phyloP scores from a whole-genome alignment of 2,888 invertebrate species.

The Brachypalpus laphriformis region DNA sequence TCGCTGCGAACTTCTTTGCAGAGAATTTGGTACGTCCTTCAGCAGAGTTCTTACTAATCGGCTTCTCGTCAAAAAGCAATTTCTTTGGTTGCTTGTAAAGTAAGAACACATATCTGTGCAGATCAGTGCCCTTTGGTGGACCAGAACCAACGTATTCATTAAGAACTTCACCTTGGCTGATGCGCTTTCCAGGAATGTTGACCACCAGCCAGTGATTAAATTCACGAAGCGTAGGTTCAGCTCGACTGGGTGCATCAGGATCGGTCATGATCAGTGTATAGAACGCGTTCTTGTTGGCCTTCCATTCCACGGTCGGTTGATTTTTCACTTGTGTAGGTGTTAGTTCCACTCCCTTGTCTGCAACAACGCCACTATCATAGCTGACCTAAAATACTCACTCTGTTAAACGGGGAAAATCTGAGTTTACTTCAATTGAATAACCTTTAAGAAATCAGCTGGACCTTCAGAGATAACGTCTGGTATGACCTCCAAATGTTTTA shows the following conservation, averaged over 20 bases:
- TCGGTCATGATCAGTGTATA: conserved; percentile 85
- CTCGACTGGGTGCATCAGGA: conserved; percentile 95
- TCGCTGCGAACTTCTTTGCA: conserved; percentile 87
- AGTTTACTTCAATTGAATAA: conserved; percentile 64
- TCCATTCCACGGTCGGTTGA: conserved; percentile 80
- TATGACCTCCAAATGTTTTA: conserved; percentile 80
- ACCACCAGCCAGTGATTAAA: conserved; percentile 97
- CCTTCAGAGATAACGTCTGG: conserved; percentile 80
- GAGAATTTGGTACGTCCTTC: conserved; percentile 86
- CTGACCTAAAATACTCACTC: conserved; percentile 74
- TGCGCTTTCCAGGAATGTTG: conserved; percentile 91
- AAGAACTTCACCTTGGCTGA: conserved; percentile 89
- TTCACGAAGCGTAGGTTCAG: conserved; percentile 91
- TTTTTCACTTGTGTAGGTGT: conserved; percentile 86
- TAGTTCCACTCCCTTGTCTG: conserved; percentile 86
- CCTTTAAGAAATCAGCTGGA: conserved; percentile 80
- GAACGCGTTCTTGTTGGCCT: conserved; percentile 76
- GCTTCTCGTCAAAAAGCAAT: conserved; percentile 85
- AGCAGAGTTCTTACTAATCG: conserved; percentile 80
- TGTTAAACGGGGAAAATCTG: neutral
- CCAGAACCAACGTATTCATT: conserved; percentile 93
- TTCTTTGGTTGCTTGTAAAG: conserved; percentile 88
- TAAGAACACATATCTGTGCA: conserved; percentile 91
- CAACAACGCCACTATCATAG: conserved; percentile 81
- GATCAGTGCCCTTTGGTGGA: conserved; percentile 89